A percentile compares a stretch with the other conserved stretches of the same genome.
Evolutionary conservation across 2,113 vertebrate species (phyloP).

Genomic region (Pomatorhinus ruficollis): DNA sequence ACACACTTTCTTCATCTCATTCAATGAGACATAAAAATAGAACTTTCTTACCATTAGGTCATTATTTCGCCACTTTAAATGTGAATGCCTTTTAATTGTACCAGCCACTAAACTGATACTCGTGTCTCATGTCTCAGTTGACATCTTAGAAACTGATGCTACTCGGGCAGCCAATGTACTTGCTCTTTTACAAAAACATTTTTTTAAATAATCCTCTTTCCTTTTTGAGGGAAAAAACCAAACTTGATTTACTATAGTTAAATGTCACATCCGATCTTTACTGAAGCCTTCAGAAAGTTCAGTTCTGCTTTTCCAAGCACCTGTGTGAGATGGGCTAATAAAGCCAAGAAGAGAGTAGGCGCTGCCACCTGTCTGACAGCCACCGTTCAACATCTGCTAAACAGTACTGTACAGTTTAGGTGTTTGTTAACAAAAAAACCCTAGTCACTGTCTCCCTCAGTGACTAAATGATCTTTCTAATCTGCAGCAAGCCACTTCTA

Average conservation of each 20-base stretch:
- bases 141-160: neutral
- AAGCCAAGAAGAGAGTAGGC: neutral
- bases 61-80: neutral
- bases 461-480: neutral
- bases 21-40: neutral
- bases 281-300: neutral
- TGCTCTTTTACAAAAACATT: neutral
- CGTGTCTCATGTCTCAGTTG: neutral
- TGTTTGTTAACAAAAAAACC: neutral
- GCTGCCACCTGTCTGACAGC: neutral
- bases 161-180: fast-evolving
- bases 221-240: neutral
- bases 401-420: fast-evolving
- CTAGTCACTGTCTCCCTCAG: neutral
- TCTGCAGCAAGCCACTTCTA: neutral
- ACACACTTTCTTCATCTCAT: neutral
- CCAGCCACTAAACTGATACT: neutral
- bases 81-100: neutral
- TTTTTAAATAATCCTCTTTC: neutral
- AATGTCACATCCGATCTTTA: neutral
- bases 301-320: neutral
- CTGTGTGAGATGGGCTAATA: neutral
- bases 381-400: neutral
- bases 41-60: neutral
- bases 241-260: neutral